phyloP scores from a whole-genome alignment of 2,113 vertebrate species.

The Phasianus colchicus region DNA sequence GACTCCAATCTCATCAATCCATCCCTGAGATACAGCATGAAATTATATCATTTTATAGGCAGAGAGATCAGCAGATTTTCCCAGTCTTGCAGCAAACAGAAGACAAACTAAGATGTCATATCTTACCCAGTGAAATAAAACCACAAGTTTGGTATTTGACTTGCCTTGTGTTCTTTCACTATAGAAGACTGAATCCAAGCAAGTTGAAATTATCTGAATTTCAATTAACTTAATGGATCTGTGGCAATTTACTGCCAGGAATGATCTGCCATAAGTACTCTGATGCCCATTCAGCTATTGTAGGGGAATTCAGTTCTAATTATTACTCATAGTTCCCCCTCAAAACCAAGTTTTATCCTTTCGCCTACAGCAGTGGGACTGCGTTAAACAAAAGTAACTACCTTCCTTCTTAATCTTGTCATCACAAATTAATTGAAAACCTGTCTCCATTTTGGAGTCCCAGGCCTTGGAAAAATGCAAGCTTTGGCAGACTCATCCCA shows the following conservation, averaged over 20 bases:
- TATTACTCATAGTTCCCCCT: accelerated
- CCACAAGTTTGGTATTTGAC: accelerated
- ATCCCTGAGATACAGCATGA: not conserved
- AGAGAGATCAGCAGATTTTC: not conserved
- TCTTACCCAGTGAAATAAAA: not conserved
- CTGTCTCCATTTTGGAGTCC: conserved; percentile 24
- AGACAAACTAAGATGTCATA: not conserved
- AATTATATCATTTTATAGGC: not conserved
- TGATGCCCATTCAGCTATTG: not conserved
- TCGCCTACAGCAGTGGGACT: not conserved
- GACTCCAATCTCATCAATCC: not conserved
- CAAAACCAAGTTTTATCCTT: not conserved
- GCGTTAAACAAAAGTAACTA: conserved; percentile 21
- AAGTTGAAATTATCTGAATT: conserved; percentile 17
- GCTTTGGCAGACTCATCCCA: not conserved
- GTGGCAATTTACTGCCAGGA: not conserved
- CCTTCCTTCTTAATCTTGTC: conserved; percentile 39
- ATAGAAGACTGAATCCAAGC: not conserved
- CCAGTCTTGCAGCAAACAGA: accelerated
- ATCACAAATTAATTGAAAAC: conserved; percentile 63
- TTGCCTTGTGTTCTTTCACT: not conserved
- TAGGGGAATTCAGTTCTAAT: not conserved
- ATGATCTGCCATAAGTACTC: not conserved
- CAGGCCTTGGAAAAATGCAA: conserved; percentile 45
- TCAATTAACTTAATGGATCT: conserved; percentile 16